phyloP scores from a whole-genome alignment of 1,140 invertebrate species.

The Parapsyche elsis region DNA sequence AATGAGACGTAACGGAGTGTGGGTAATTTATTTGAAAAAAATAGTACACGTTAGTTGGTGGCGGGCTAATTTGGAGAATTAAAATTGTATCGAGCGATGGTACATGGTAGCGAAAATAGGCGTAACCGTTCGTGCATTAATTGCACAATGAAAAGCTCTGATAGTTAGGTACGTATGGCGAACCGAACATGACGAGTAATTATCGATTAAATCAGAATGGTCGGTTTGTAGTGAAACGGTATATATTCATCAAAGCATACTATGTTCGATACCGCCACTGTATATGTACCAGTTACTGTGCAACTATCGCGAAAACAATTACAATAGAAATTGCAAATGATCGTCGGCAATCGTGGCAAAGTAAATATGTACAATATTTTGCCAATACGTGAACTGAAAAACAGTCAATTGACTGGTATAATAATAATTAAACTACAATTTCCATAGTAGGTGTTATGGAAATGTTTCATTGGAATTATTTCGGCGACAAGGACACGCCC shows the following conservation, averaged over 20 bases:
- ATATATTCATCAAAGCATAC: slow-evolving; percentile 39
- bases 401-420: background rate
- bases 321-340: slow-evolving; percentile 5
- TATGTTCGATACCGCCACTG: background rate
- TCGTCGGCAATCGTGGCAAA: background rate
- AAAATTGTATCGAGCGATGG: background rate
- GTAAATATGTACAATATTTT: background rate
- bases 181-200: slow-evolving; percentile 37
- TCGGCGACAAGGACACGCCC: background rate
- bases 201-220: slow-evolving; percentile 38
- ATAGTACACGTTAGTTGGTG: too few species aligned
- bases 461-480: background rate
- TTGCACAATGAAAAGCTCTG: background rate
- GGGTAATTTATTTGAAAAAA: background rate
- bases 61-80: background rate
- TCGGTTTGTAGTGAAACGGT: slow-evolving; percentile 13
- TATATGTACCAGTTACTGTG: too few species aligned
- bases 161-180: background rate
- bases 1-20: background rate
- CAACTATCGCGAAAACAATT: background rate
- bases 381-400: background rate
- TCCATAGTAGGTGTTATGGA: background rate
- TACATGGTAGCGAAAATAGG: background rate
- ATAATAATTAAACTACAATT: too few species aligned
- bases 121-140: background rate